Percentiles rank a stretch among this genome's conserved stretches.
These are phyloP conservation scores for Willowsia nigromaculata DNA, from an alignment of 2,888 invertebrate species.

Conservation along the genomic window DNA sequence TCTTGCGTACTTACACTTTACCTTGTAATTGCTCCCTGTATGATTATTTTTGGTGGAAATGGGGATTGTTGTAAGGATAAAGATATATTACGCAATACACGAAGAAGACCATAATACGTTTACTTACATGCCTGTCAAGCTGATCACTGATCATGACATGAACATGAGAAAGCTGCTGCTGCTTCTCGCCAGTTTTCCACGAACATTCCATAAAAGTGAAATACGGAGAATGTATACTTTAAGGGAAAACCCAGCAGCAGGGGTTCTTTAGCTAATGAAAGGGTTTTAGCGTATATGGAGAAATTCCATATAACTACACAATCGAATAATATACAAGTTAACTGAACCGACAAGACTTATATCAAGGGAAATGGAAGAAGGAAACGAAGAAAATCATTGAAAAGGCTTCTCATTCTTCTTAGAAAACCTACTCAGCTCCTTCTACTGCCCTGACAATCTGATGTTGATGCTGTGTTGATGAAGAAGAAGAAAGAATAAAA, in stretches of 20 bases:
- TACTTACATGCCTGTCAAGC: slow-evolving; percentile 49
- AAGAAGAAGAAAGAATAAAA: slow-evolving; percentile 34
- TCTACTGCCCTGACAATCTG: background rate
- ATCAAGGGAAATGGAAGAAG: background rate
- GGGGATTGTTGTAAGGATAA: slow-evolving; percentile 7
- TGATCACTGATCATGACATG: slow-evolving; percentile 64
- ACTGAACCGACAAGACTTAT: slow-evolving; percentile 30
- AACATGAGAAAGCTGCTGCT: slow-evolving; percentile 44
- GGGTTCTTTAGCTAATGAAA: slow-evolving; percentile 65
- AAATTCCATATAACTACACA: slow-evolving; percentile 1
- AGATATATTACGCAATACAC: background rate
- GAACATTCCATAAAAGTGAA: slow-evolving; percentile 32
- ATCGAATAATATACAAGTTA: background rate
- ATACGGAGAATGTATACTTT: background rate
- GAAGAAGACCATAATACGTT: background rate
- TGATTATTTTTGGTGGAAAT: slow-evolving; percentile 33
- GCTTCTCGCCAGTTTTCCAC: background rate
- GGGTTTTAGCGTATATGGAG: slow-evolving; percentile 31
- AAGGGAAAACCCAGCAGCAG: slow-evolving; percentile 36
- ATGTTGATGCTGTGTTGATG: slow-evolving; percentile 34
- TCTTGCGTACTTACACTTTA: background rate
- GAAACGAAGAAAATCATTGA: slow-evolving; percentile 41
- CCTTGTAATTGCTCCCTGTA: slow-evolving; percentile 48
- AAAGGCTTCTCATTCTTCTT: slow-evolving; percentile 45
- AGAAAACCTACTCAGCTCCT: background rate